Percentiles rank a stretch among this genome's conserved stretches.
phyloP scores from a whole-genome alignment of 1,140 invertebrate species.

The Sarcophaga bullata region DNA sequence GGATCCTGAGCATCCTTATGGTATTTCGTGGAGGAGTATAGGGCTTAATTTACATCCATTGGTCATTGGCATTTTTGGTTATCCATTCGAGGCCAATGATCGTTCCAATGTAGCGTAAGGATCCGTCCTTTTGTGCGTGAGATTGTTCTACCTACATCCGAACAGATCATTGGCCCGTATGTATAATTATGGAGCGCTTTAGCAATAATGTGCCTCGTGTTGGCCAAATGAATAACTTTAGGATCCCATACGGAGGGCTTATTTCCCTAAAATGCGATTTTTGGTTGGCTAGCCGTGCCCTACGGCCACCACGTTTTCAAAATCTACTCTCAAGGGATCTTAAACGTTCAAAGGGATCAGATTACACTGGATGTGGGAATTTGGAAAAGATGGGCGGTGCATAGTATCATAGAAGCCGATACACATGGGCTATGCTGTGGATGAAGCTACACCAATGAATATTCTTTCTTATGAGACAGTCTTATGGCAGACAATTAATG shows the following conservation, averaged over 20 bases:
- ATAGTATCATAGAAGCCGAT: conserved; percentile 79
- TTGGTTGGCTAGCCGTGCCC: conserved; percentile 72
- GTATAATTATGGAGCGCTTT: conserved; percentile 73
- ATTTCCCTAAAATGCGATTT: conserved; percentile 79
- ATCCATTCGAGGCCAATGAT: conserved; percentile 74
- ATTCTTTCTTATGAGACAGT: too few relatives aligned
- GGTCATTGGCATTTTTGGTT: conserved; percentile 90
- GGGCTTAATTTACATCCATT: conserved; percentile 83
- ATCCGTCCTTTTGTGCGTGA: too few relatives aligned
- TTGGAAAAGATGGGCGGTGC: conserved; percentile 76
- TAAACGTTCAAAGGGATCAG: conserved; percentile 73
- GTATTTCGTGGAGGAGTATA: conserved; percentile 80
- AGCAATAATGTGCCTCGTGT: conserved; percentile 72
- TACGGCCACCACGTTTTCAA: conserved; percentile 71
- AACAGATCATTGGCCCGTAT: conserved; percentile 75
- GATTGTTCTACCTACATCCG: conserved; percentile 81
- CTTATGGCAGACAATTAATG: not conserved
- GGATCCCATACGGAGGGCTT: conserved; percentile 76
- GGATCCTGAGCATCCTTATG: conserved; percentile 77
- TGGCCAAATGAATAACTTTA: conserved; percentile 70
- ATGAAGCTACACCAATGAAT: conserved; percentile 65
- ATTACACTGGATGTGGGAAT: conserved; percentile 75
- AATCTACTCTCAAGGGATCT: conserved; percentile 72
- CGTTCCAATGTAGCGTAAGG: conserved; percentile 73
- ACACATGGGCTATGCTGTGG: conserved; percentile 71